These are phyloP conservation scores for Irena cyanogastra DNA, from an alignment of 2,113 vertebrate genomes.

Conservation along the genomic window DNA sequence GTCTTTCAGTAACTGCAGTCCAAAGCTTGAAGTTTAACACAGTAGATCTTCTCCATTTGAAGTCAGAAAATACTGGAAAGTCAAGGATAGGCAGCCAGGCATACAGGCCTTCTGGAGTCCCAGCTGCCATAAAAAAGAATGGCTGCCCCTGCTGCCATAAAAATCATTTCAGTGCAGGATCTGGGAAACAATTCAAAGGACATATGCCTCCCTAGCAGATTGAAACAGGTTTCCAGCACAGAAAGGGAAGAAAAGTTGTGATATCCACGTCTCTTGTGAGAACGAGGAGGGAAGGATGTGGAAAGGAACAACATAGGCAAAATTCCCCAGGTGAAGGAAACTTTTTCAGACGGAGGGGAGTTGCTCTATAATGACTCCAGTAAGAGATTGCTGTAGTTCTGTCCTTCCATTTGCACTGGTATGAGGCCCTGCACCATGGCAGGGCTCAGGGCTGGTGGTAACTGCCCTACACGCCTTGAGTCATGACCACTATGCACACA, in stretches of 20 bases:
- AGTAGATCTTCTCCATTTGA: neutral
- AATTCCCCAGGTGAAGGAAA: neutral
- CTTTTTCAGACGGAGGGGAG: neutral
- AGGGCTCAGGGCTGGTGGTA: neutral
- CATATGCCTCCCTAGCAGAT: neutral
- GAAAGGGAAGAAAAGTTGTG: neutral
- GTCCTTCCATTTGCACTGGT: neutral
- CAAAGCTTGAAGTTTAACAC: neutral
- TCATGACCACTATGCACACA: neutral
- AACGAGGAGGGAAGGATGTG: fast-evolving
- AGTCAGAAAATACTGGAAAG: neutral
- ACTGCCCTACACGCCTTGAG: neutral
- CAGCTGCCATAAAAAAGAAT: neutral
- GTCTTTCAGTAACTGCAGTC: neutral
- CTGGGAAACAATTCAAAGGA: neutral
- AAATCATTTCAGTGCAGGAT: neutral
- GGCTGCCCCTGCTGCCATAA: neutral
- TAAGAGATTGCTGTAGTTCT: neutral
- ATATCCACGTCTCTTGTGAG: neutral
- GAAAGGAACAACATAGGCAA: neutral
- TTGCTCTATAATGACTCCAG: neutral
- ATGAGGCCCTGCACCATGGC: neutral
- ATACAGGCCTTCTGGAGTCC: neutral
- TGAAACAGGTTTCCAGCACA: neutral
- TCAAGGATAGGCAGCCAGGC: neutral